Base-by-base conservation (phyloP, 2,113 vertebrate species). In the Scomber colias region DNA sequence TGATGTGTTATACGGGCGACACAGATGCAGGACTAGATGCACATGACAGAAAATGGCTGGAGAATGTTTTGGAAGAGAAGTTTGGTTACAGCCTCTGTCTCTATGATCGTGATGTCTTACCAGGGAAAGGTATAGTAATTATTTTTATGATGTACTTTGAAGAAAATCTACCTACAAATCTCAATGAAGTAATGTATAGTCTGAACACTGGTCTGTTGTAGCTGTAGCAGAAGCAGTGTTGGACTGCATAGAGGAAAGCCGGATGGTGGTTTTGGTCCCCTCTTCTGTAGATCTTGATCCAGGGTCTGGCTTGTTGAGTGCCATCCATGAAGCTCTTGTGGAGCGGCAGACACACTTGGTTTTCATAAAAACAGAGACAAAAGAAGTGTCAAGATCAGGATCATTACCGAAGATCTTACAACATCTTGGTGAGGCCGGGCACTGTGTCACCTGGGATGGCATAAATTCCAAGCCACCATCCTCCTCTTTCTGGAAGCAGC, bases 401-500 rank as follows among this genome's bases (percentile, higher is more conserved):
- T 78, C 83, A 73, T 95, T 90, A 60, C 93, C 95, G 40, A 94
- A 97, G 51, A 95, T 95, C 1, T 74, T 98, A 21, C 92, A 95
- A 11, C 94, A 97, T 86, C 90, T 95, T 9, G 55, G 94, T 27
- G 90, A 96, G 64, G 91, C 94, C 40, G 95, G 93, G 59, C 88
- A 90, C 24, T 78, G 92, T 35, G 88, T 98, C 45, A 96, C 93
- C 45, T 98, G 97, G 97, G 93, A 91, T 69, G 93, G 95, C 16
- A 62, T 78, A 2, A 82, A 92, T 53, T 96, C 96, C 48, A 81
- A 82, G 55, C 50, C 86, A 0, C 13, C 88, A 13, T 94, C 96
- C 75, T 97, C 97, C 48, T 90, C 87, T 66, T 98, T 98, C 93
- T 98, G 96, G 96, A 98, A 97, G 88, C 91, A 94, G 66, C 93